phyloP scores from a whole-genome alignment of 1,140 invertebrate species.

The Hycleus cichorii region DNA sequence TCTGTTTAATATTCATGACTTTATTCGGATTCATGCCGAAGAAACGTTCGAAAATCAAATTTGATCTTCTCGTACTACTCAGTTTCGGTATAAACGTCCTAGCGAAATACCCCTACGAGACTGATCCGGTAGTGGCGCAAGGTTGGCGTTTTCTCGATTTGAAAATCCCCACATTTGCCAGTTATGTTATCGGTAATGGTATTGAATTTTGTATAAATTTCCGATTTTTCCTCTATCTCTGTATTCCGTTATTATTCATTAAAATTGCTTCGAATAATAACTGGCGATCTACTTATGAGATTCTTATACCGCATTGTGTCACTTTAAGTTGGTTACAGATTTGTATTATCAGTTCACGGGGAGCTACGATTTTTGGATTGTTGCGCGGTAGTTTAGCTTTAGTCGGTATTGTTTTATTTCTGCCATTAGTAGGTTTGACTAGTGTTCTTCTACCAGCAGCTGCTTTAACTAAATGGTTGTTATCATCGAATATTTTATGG shows the following conservation, averaged over 20 bases:
- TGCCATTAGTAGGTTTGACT: conserved; percentile 68
- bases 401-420: conserved; percentile 66
- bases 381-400: conserved; percentile 66
- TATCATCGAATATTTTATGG: conserved; percentile 55
- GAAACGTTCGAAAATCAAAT: conserved; percentile 44
- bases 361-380: conserved; percentile 71
- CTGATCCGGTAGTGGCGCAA: conserved; percentile 68
- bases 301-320: conserved; percentile 74
- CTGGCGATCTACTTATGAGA: conserved; percentile 72
- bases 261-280: conserved; percentile 63
- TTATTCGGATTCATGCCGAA: conserved; percentile 62
- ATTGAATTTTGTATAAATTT: conserved; percentile 81
- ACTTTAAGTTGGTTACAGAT: conserved; percentile 82
- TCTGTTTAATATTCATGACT: conserved; percentile 64
- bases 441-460: conserved; percentile 65
- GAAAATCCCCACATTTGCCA: conserved; percentile 70
- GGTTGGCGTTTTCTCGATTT: conserved; percentile 73
- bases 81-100: conserved; percentile 74
- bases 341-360: conserved; percentile 68
- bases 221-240: conserved; percentile 61
- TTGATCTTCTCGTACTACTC: conserved; percentile 63
- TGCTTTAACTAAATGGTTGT: conserved; percentile 61
- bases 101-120: conserved; percentile 77
- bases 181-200: conserved; percentile 70
- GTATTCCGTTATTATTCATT: conserved; percentile 65